Evolutionary conservation across 2,113 vertebrate species (phyloP), one percentile per base, ranked within the genome.

Genomic region (Chaetodon trifascialis): DNA sequence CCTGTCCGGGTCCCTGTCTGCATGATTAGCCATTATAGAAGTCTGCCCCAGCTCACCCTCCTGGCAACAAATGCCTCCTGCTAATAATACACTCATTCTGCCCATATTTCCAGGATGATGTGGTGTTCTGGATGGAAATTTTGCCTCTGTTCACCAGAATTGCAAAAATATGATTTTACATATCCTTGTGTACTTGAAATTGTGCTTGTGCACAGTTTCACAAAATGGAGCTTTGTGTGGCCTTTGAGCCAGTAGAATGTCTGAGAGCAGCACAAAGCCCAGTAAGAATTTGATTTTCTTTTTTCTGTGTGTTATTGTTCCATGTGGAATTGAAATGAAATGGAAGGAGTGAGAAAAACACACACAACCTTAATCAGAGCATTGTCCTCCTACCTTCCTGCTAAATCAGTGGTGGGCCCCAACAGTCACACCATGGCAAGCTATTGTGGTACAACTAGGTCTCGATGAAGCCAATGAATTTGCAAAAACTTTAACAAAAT

Each of bases 381-480:
- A 83, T 74, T 80, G 72, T 84, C 72, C 55, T 86, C 70, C 54
- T 51, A 11, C 58, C 76, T 60, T 47, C 63, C 55, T 30, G 71
- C 73, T 90, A 88, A 91, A 92, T 91, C 85, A 89, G 73, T 71
- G 42, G 81, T 73, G 59, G 68, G 64, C 79, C 40, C 72, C 25
- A 21, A 47, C 73, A 81, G 76, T 86, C 81, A 89, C 76, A 80
- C 63, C 1, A 4, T 44, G 66, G 30, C 30, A 2, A 30, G 67
- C 76, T 82, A 77, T 5, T 12, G 49, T 56, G 52, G 25, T 56
- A 46, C 44, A 44, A 10, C 60, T 76, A 56, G 49, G 42, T 36
- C n/a, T 38, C 65, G 59, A 25, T 69, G 62, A 59, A 47, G 23
- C 40, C 54, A 30, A 30, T 30, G 30, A 30, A 30, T 30, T 30